These are phyloP conservation scores for Psilanteris sp. DNA, from an alignment of 1,140 invertebrate species.

Conservation along the genomic window DNA sequence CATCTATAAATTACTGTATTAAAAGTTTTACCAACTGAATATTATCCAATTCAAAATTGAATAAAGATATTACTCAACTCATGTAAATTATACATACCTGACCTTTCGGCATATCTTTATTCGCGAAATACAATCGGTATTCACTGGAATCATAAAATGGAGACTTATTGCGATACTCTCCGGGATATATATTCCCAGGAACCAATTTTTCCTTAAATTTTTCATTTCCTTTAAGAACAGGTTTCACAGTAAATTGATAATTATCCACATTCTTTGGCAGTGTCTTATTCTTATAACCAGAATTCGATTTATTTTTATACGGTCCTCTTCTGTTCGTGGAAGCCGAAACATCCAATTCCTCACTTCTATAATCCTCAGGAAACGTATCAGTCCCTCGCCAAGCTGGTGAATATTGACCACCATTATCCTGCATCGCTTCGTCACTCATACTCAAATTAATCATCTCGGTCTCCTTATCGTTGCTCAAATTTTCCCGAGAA, in stretches of 20 bases:
- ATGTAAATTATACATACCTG: too few relatives aligned
- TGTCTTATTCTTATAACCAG: constrained; percentile 15
- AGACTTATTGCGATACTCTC: background rate
- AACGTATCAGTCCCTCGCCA: background rate
- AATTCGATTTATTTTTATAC: constrained; percentile 12
- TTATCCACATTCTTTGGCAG: background rate
- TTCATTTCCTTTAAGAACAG: background rate
- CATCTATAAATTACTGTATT: background rate
- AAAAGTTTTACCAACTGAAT: too few relatives aligned
- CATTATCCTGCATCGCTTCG: too few relatives aligned
- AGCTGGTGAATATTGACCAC: background rate
- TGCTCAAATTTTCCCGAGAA: too few relatives aligned
- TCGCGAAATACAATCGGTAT: background rate
- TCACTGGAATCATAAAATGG: constrained; percentile 4
- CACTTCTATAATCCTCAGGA: background rate
- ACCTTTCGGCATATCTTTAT: background rate
- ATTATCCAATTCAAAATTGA: too few relatives aligned
- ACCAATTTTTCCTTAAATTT: constrained; percentile 1
- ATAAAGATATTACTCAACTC: too few relatives aligned
- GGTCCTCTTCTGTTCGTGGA: constrained; percentile 31
- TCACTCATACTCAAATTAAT: too few relatives aligned
- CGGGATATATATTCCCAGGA: constrained; percentile 1
- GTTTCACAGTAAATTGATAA: background rate
- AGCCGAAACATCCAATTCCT: background rate
- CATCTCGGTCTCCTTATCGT: too few relatives aligned